phyloP scores from a whole-genome alignment of 1,140 invertebrate genomes.

The Bombus haemorrhoidalis region DNA sequence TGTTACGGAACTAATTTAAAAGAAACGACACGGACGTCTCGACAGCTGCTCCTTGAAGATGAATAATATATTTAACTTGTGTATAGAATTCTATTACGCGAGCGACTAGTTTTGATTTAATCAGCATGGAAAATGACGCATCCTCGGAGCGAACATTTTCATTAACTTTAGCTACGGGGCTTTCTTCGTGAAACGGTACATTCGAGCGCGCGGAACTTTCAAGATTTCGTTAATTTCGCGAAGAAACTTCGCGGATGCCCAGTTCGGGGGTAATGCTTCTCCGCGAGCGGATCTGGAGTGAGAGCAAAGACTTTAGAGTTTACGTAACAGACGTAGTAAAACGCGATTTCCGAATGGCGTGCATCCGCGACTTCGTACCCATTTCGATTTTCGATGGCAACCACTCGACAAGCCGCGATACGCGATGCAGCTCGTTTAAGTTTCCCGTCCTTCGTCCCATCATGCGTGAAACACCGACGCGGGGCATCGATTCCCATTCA shows the following conservation, averaged over 20 bases:
- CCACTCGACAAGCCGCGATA: neutral
- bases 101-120: neutral
- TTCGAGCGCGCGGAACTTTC: neutral
- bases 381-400: neutral
- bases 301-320: neutral
- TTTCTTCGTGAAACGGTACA: neutral
- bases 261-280: neutral
- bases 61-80: neutral
- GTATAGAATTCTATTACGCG: neutral
- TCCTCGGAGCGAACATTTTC: neutral
- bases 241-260: neutral
- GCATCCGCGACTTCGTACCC: too few species aligned
- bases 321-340: neutral
- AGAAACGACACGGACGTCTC: neutral
- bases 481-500: neutral
- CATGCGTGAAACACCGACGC: neutral
- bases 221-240: slow-evolving; percentile 20
- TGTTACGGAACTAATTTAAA: neutral
- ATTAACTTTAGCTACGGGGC: neutral
- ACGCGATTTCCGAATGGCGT: neutral
- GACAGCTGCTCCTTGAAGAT: neutral
- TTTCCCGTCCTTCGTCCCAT: neutral
- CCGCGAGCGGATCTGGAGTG: neutral
- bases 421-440: neutral
- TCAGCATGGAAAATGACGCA: neutral